phyloP scores from a whole-genome alignment of 2,888 invertebrate species.

The Catotricha subobsoleta region DNA sequence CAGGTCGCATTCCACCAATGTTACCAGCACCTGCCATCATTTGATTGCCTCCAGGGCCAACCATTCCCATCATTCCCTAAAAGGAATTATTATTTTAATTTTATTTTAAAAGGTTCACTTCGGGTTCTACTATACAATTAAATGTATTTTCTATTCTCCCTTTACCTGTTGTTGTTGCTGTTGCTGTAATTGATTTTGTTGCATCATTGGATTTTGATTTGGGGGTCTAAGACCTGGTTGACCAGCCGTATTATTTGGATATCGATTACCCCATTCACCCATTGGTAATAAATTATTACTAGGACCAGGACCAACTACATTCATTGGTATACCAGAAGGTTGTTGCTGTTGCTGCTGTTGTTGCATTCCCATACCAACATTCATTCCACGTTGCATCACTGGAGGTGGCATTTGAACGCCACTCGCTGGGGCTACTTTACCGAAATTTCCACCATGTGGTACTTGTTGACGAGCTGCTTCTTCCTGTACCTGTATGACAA shows the following conservation, averaged over 20 bases:
- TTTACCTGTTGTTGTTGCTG: slow-evolving; percentile 20
- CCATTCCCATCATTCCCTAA: slow-evolving; percentile 23
- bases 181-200: slow-evolving; percentile 23
- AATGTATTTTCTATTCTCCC: not conserved
- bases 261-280: slow-evolving; percentile 37
- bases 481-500: slow-evolving; percentile 75
- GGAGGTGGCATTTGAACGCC: slow-evolving; percentile 33
- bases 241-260: slow-evolving; percentile 28
- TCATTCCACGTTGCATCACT: slow-evolving; percentile 30
- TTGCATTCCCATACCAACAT: slow-evolving; percentile 15
- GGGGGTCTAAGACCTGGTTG: slow-evolving; percentile 31
- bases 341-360: slow-evolving; percentile 29
- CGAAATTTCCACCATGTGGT: slow-evolving; percentile 51
- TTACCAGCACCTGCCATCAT: slow-evolving; percentile 8
- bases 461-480: slow-evolving; percentile 80
- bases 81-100: not conserved
- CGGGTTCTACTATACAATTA: not conserved
- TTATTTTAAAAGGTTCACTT: not conserved
- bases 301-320: slow-evolving; percentile 25
- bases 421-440: slow-evolving; percentile 46
- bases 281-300: slow-evolving; percentile 35
- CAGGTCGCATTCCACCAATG: slow-evolving; percentile 11
- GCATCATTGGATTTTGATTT: slow-evolving; percentile 32
- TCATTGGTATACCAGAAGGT: slow-evolving; percentile 19
- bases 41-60: slow-evolving; percentile 21